A percentile compares a stretch with the other conserved stretches of the same genome.
phyloP scores from a whole-genome alignment of 2,113 vertebrate genomes.

The Zeus faber region DNA sequence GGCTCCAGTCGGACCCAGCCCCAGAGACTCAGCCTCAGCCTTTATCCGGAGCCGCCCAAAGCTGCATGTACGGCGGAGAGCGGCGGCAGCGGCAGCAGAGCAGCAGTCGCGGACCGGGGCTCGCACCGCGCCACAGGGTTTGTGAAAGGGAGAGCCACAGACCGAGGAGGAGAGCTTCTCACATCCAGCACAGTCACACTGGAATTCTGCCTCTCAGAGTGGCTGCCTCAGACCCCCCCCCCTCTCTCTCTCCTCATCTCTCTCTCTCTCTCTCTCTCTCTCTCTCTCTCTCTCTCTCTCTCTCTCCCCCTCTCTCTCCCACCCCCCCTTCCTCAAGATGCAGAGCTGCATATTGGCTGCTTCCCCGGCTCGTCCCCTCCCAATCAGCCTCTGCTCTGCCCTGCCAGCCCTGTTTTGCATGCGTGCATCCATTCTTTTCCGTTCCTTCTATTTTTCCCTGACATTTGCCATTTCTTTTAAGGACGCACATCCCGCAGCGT shows the following conservation, averaged over 20 bases:
- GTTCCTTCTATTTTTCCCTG: conserved; percentile 31
- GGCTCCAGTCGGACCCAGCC: conserved; percentile 12
- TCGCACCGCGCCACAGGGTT: conserved; percentile 27
- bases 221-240: conserved; percentile 55
- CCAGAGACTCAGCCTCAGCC: not conserved
- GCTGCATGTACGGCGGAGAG: too few relatives aligned
- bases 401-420: conserved; percentile 51
- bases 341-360: not conserved
- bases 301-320: not conserved
- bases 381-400: conserved; percentile 46
- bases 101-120: not conserved
- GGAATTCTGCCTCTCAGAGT: conserved; percentile 65
- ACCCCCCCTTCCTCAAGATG: conserved; percentile 3
- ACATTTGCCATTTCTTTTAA: conserved; percentile 49
- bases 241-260: conserved; percentile 9
- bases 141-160: conserved; percentile 42
- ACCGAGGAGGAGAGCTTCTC: conserved; percentile 52
- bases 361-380: conserved; percentile 46
- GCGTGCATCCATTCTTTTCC: conserved; percentile 43
- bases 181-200: conserved; percentile 67
- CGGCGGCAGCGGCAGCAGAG: not conserved
- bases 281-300: conserved; percentile 6
- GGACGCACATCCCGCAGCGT: conserved; percentile 37
- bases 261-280: conserved; percentile 12
- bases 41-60: not conserved